Evolutionary conservation across 1,140 invertebrate genomes (phyloP), one percentile per base, ranked within the genome.

Genomic region (Sarcophaga peregrina): DNA sequence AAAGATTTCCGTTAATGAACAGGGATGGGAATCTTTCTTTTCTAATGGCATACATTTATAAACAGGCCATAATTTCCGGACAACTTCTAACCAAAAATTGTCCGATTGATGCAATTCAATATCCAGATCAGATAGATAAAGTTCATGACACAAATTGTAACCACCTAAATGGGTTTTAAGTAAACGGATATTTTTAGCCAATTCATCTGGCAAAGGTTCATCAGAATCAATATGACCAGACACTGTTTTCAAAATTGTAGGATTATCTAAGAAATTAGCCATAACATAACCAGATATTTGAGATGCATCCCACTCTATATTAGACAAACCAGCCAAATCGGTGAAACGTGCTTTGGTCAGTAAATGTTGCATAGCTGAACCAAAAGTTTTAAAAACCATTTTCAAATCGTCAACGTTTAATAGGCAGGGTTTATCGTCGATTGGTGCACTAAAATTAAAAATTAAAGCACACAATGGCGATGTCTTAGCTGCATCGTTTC

Each of bases 221-320:
- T 94, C 93, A 15, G 93, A 96, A 83, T 93, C 91, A 85, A 94
- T 94, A 90, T 98, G 96, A 8, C 92, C 91, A 37, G 94, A 95
- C 47, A 98, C 92, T 8, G 90, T 91, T 84, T 93, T 91, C 13
- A 98, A 91, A 0, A 94, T 93, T 0, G 92, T 89, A 47, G 94
- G 93, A 87, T 97, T 94, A 84, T 94, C 94, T 0, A 97, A 90
- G 94, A 96, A 97, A 89, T 96, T 94, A 13, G 93, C 92, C 93
- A 98, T 93, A 74, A 98, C 95, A 86, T 96, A 92, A 0, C 95
- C 93, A 72, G 94, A 94, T 0, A 97, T 93, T 87, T 95, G 94
- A 0, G 95, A 93, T 11, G 95, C 95, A 91, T 98, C 98, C 96
- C 96, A 98, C 91, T 98, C 97, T 0, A 98, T 93, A 88, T 97